phyloP scores from a whole-genome alignment of 2,888 invertebrate genomes.

The Drosophila rubida region DNA sequence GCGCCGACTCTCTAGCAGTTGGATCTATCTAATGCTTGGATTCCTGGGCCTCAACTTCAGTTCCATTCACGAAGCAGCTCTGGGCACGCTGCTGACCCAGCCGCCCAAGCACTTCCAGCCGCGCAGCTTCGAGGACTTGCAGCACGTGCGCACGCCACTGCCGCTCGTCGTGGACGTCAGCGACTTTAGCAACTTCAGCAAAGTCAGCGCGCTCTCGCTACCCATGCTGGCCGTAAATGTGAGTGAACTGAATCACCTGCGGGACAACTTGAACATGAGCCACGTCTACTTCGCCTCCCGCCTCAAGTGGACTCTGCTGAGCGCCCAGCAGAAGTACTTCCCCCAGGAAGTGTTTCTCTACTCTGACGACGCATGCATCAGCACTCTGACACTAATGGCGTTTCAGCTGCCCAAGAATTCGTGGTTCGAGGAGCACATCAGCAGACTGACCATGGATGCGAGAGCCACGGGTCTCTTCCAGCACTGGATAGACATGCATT shows the following conservation, averaged over 20 bases:
- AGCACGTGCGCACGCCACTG: conserved; percentile 29
- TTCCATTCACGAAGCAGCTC: conserved; percentile 59
- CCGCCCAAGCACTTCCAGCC: conserved; percentile 62
- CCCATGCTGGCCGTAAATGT: conserved; percentile 14
- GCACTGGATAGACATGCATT: conserved; percentile 58
- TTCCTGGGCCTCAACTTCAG: conserved; percentile 58
- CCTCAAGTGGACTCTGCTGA: conserved; percentile 55
- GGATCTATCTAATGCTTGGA: conserved; percentile 53
- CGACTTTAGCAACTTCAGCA: not conserved
- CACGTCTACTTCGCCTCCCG: conserved; percentile 55
- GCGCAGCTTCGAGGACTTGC: conserved; percentile 52
- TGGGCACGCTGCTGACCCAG: conserved; percentile 64
- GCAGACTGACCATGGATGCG: conserved; percentile 48
- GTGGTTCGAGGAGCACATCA: conserved; percentile 54
- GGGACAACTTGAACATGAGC: conserved; percentile 57
- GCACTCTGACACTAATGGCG: conserved; percentile 30
- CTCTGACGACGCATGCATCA: conserved; percentile 57
- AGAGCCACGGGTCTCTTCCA: conserved; percentile 58
- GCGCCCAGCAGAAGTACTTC: conserved; percentile 64
- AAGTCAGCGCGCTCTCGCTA: not conserved
- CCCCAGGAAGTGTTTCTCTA: conserved; percentile 58
- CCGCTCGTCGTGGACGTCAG: conserved; percentile 33
- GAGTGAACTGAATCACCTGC: conserved; percentile 29
- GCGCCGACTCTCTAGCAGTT: conserved; percentile 15
- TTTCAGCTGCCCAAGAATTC: conserved; percentile 55